Conservation (phyloP, 2,113 vertebrate species). For the Corythoichthys intestinalis region DNA sequence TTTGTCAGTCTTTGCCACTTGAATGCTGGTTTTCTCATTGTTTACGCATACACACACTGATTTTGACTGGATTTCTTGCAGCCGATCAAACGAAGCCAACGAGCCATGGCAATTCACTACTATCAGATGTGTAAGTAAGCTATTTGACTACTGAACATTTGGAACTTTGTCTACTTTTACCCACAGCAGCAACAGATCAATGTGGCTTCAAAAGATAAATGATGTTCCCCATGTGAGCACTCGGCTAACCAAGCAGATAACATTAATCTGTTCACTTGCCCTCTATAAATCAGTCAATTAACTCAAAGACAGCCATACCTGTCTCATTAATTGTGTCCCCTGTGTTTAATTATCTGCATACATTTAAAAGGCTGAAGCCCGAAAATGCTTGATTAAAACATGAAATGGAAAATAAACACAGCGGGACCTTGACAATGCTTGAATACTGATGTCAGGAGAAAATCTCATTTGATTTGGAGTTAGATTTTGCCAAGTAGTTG, state of each 20-base stretch:
- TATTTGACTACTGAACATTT: slow-evolving; percentile 20
- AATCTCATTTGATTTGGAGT: slow-evolving; percentile 2
- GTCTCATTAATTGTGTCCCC: slow-evolving; percentile 62
- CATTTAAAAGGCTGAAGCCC: slow-evolving; percentile 43
- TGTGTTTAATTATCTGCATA: slow-evolving; percentile 63
- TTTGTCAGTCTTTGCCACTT: too few relatives aligned
- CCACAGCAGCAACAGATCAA: slow-evolving; percentile 18
- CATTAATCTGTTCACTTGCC: slow-evolving; percentile 44
- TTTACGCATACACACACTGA: too few relatives aligned
- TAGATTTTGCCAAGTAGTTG: too few relatives aligned
- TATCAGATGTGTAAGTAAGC: background rate
- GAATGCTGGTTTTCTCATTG: too few relatives aligned
- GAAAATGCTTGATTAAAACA: slow-evolving; percentile 13
- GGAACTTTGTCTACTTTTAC: slow-evolving; percentile 23
- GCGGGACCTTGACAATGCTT: slow-evolving; percentile 31
- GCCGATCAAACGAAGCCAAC: too few relatives aligned
- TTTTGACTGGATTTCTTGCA: too few relatives aligned
- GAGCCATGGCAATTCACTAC: too few relatives aligned
- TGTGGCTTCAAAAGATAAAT: slow-evolving; percentile 40
- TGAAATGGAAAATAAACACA: slow-evolving; percentile 4
- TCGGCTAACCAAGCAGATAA: slow-evolving; percentile 47
- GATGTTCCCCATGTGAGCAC: slow-evolving; percentile 28
- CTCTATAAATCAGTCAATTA: slow-evolving; percentile 65
- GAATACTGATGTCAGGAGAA: slow-evolving; percentile 43
- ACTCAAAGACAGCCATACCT: slow-evolving; percentile 61